Conservation (phyloP, 2,888 invertebrate genomes). For the Pardosa pseudoannulata region DNA sequence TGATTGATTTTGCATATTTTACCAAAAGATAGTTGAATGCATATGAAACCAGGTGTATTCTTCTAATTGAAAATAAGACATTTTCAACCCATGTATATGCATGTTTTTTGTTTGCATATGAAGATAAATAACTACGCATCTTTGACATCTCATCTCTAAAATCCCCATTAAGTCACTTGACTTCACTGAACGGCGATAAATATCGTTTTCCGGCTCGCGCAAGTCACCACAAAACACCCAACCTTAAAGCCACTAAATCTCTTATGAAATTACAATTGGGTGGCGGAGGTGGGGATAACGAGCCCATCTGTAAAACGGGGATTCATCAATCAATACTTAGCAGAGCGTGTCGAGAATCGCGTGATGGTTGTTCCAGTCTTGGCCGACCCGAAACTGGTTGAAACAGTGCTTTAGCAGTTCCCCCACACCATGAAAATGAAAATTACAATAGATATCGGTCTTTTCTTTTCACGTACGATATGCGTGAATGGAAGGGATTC, state of each 20-base stretch:
- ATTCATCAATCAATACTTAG: conserved; percentile 20
- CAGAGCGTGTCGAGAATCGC: conserved; percentile 16
- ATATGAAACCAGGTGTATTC: too few species aligned
- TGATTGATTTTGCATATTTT: too few species aligned
- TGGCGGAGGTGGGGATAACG: not conserved
- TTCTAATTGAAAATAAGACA: too few species aligned
- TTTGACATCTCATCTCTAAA: not conserved
- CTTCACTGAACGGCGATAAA: not conserved
- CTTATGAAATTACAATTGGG: conserved; percentile 15
- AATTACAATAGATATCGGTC: conserved; percentile 18
- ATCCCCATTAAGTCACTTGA: not conserved
- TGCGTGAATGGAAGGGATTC: conserved; percentile 13
- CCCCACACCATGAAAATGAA: conserved; percentile 8
- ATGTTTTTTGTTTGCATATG: too few species aligned
- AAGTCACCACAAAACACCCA: not conserved
- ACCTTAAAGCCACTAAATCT: conserved; percentile 14
- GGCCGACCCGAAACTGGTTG: conserved; percentile 18
- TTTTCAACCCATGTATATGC: too few species aligned
- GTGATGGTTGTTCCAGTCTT: not conserved
- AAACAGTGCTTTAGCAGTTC: conserved; percentile 9
- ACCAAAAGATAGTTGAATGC: too few species aligned
- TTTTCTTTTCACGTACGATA: conserved; percentile 20
- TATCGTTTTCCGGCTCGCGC: not conserved
- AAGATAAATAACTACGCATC: not conserved
- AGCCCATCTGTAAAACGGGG: not conserved